Base-by-base conservation (phyloP, 92 coral and sea anemone genomes). In the Palythoa heliodiscus region DNA sequence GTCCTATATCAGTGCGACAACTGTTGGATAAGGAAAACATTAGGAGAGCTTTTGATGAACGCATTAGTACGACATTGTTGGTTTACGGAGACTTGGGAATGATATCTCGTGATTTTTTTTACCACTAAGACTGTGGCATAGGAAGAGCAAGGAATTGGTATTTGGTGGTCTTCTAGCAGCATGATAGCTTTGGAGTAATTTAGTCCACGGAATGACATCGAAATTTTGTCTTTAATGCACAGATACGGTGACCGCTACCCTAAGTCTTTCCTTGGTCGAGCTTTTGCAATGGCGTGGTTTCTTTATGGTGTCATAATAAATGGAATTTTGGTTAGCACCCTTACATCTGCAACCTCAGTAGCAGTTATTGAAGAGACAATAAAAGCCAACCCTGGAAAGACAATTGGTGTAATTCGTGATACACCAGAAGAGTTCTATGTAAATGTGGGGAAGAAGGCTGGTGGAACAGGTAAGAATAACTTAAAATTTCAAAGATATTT, bases 211-310 rank as follows among this genome's bases (percentile, higher is more conserved):
- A 1, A 1, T 29, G 35, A 29, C 1, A 29, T 29, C 64, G 11
- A 57, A 57, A 57, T 57, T 8, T 57, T 20, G 38, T 68, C 3
- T 68, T 25, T 68, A n/a, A n/a, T 20, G 5, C 72, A 68, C 64
- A 57, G 72, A 25, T 68, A n/a, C 38, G 72, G 72, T 25, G 72
- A 68, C 72, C 40, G 37, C 25, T 68, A 68, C 7, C 72, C 72
- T 11, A 68, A 20, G 72, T 68, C 72, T 6, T 40, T 17, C 35
- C 37, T n/a, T 5, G 72, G 72, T 20, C 72, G 72, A 20, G 38
- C 25, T n/a, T 25, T 68, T 68, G 29, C 38, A n/a, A 40, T 68
- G 0, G 7, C 72, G 72, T 68, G 72, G 72, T 68, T 25, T n/a
- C 25, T 68, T 16, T n/a, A 4, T 29, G 39, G 72, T 25, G 11